Percentiles rank a stretch among this genome's conserved stretches.
Conservation (phyloP, 2,888 invertebrate species). For the Micropterix aruncella region DNA sequence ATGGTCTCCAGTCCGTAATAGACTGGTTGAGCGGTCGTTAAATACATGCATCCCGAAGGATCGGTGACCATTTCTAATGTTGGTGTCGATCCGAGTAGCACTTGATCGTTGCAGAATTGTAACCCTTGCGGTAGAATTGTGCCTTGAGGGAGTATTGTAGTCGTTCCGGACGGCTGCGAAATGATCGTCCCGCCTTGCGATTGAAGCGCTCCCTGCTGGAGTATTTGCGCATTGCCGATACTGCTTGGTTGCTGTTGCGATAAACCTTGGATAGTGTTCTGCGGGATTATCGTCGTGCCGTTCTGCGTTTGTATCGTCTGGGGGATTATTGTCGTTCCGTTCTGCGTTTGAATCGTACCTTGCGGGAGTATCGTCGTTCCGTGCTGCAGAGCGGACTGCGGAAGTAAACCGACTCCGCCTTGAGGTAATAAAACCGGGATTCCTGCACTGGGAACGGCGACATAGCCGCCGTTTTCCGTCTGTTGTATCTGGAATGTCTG, state of each 20-base stretch:
- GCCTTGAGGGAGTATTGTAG: conserved; percentile 46
- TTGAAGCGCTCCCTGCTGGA: conserved; percentile 30
- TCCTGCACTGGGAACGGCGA: conserved; percentile 43
- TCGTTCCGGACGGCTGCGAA: conserved; percentile 36
- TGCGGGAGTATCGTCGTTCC: conserved; percentile 43
- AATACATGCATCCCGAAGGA: conserved; percentile 40
- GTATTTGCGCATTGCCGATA: conserved; percentile 34
- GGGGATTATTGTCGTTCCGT: conserved; percentile 45
- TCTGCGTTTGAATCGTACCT: conserved; percentile 33
- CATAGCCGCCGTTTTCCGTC: conserved; percentile 43
- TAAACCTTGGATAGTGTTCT: conserved; percentile 33
- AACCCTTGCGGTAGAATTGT: conserved; percentile 28
- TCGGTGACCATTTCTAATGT: conserved; percentile 50
- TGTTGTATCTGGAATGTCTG: conserved; percentile 47
- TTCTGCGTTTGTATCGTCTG: conserved; percentile 39
- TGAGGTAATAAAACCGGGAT: conserved; percentile 40
- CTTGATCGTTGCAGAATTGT: conserved; percentile 42
- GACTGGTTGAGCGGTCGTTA: conserved; percentile 51
- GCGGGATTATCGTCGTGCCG: conserved; percentile 49
- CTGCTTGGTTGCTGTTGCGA: conserved; percentile 35
- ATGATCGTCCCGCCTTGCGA: conserved; percentile 40
- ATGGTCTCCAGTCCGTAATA: conserved; percentile 77
- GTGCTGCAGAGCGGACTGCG: conserved; percentile 34
- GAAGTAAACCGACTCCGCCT: conserved; percentile 36
- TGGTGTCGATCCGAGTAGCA: conserved; percentile 45